phyloP scores from a whole-genome alignment of 1,140 invertebrate genomes.

The Lethrus apterus region DNA sequence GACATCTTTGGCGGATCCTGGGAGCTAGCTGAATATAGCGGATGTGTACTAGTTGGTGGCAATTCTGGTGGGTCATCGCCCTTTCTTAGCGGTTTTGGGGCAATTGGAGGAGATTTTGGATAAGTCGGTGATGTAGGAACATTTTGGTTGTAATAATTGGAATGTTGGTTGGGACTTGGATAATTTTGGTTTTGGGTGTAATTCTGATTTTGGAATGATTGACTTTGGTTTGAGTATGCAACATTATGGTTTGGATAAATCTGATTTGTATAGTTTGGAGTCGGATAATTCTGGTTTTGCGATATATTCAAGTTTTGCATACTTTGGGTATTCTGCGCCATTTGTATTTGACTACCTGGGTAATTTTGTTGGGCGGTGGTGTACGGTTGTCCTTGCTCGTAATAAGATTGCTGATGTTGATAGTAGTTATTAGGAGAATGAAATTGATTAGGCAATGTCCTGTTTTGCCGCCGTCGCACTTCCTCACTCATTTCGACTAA shows the following conservation, averaged over 20 bases:
- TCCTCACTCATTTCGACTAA: slow-evolving; percentile 78
- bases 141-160: slow-evolving; percentile 26
- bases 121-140: slow-evolving; percentile 42
- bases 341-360: slow-evolving; percentile 22
- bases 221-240: slow-evolving; percentile 1
- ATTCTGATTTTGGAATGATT: slow-evolving; percentile 33
- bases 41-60: slow-evolving; percentile 67
- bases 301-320: slow-evolving; percentile 37
- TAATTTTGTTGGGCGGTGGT: slow-evolving; percentile 8
- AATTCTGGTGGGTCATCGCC: slow-evolving; percentile 56
- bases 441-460: slow-evolving; percentile 28
- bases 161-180: background rate
- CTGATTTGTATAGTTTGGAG: slow-evolving; percentile 29
- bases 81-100: slow-evolving; percentile 42
- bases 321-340: slow-evolving; percentile 34
- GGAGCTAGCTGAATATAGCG: slow-evolving; percentile 64
- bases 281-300: slow-evolving; percentile 22
- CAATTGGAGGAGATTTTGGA: slow-evolving; percentile 43
- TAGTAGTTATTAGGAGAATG: slow-evolving; percentile 17
- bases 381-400: slow-evolving; percentile 15
- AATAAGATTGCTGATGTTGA: slow-evolving; percentile 27
- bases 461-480: slow-evolving; percentile 61
- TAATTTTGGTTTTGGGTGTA: slow-evolving; percentile 31
- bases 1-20: slow-evolving; percentile 68
- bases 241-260: slow-evolving; percentile 16